Percentiles rank a stretch among this genome's conserved stretches.
Evolutionary conservation across 2,113 vertebrate genomes (phyloP).

Genomic region (Datnioides undecimradiatus): DNA sequence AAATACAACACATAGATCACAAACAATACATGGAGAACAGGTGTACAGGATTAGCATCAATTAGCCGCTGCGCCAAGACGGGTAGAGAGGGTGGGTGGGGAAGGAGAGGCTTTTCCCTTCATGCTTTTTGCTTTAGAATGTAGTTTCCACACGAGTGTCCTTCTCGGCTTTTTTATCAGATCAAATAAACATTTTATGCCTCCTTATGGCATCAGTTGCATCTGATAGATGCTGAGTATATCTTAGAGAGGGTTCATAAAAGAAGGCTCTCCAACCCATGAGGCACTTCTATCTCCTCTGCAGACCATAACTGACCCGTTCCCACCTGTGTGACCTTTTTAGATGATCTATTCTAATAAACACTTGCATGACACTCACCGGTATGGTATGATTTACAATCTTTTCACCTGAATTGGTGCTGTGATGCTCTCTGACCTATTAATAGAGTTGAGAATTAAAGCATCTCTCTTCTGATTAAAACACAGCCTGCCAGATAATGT

Average conservation of each 20-base stretch:
- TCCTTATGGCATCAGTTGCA: slow-evolving; percentile 21
- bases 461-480: slow-evolving; percentile 63
- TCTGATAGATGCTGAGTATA: slow-evolving; percentile 14
- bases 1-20: slow-evolving; percentile 17
- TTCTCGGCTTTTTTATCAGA: slow-evolving; percentile 21
- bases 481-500: slow-evolving; percentile 44
- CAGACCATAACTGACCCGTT: slow-evolving; percentile 4
- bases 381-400: slow-evolving; percentile 36
- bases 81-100: neutral
- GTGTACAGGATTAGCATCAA: slow-evolving; percentile 40
- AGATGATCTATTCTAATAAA: slow-evolving; percentile 64
- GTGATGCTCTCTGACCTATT: slow-evolving; percentile 59
- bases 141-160: neutral
- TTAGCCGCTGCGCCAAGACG: slow-evolving; percentile 6
- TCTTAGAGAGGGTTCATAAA: slow-evolving; percentile 15
- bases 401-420: slow-evolving; percentile 32
- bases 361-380: slow-evolving; percentile 17
- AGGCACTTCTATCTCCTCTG: slow-evolving; percentile 24
- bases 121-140: neutral
- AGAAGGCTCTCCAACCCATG: slow-evolving; percentile 34
- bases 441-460: slow-evolving; percentile 64
- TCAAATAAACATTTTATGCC: slow-evolving; percentile 33
- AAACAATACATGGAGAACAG: slow-evolving; percentile 17
- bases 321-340: slow-evolving; percentile 59
- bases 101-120: neutral